Evolutionary conservation across 2,888 invertebrate species (phyloP), one percentile per base, ranked within the genome.

Genomic region (Mimachlamys varia): DNA sequence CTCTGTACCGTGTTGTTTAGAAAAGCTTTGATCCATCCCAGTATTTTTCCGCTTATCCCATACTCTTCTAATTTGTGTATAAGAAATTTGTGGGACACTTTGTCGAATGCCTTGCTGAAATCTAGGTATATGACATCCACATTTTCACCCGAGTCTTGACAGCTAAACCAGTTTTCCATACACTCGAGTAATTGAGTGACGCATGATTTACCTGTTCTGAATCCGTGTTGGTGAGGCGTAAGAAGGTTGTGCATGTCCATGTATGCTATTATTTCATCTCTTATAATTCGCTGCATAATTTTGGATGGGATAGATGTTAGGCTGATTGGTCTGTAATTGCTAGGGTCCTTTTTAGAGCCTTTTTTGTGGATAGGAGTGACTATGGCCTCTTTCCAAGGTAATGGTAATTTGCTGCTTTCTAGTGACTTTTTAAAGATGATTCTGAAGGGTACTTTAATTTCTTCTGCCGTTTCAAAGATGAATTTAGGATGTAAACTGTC

Each of bases 321-420:
- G n/a, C 88, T 50, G n/a, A 88, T 50, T 5, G 88, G 88, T 88
- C 53, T 50, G 53, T 88, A 50, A 17, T 88, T 88, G 19, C 88
- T 44, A 17, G 88, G 88, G 44, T 88, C 38, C 38, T 38, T 37
- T n/a, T 88, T 88, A 33, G 27, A 53, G 10, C 33, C 53, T 49
- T 50, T 53, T 50, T 88, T 88, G 33, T 27, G 33, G 27, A 50
- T 88, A 4, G 88, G 88, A 5, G 88, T 53, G 7, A 88, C 88
- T n/a, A 44, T 44, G 44, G 3, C 4, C 44, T 5, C 7, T 44
- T 44, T 44, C 44, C 44, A 44, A 44, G n/a, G n/a, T n/a, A n/a
- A n/a, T n/a, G n/a, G n/a, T n/a, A n/a, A n/a, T n/a, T n/a, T n/a
- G n/a, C n/a, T n/a, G n/a, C n/a, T n/a, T n/a, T n/a, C n/a, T n/a